Conservation (phyloP, 2,113 vertebrate species). For the Drymodes brunneopygia region DNA sequence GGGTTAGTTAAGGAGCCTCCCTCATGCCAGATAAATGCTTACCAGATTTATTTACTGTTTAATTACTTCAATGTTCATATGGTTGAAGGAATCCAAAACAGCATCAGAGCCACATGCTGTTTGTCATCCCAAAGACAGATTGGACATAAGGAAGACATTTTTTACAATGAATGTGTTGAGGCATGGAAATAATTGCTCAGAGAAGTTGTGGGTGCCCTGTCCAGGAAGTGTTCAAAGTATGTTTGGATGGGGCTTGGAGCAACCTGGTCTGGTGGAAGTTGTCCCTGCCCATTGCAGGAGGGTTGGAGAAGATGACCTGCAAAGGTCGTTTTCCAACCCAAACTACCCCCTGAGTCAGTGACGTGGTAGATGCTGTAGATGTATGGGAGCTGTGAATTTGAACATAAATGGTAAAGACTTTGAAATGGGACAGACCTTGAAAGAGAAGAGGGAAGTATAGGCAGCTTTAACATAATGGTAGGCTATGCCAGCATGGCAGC, state of each 20-base stretch:
- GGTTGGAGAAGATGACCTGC: rapidly evolving
- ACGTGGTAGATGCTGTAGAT: not conserved
- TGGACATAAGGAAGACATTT: not conserved
- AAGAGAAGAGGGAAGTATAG: not conserved
- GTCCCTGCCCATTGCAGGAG: not conserved
- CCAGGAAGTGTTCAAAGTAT: not conserved
- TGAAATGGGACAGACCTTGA: not conserved
- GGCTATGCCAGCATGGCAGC: not conserved
- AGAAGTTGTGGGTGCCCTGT: not conserved
- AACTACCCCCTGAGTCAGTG: not conserved
- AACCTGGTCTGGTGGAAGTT: not conserved
- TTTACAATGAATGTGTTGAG: not conserved
- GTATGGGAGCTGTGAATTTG: not conserved
- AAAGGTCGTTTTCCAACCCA: not conserved
- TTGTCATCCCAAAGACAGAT: not conserved
- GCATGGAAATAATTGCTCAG: not conserved
- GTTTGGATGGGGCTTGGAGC: not conserved
- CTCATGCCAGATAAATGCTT: not conserved
- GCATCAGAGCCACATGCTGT: not conserved
- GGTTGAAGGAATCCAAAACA: not conserved
- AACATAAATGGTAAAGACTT: not conserved
- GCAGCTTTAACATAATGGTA: not conserved
- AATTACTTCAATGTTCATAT: not conserved
- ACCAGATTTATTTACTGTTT: not conserved
- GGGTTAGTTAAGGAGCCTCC: not conserved